A percentile compares a stretch with the other conserved stretches of the same genome.
These are phyloP conservation scores for Thaleichthys pacificus DNA, from an alignment of 2,797 vertebrate genomes.

Conservation along the genomic window DNA sequence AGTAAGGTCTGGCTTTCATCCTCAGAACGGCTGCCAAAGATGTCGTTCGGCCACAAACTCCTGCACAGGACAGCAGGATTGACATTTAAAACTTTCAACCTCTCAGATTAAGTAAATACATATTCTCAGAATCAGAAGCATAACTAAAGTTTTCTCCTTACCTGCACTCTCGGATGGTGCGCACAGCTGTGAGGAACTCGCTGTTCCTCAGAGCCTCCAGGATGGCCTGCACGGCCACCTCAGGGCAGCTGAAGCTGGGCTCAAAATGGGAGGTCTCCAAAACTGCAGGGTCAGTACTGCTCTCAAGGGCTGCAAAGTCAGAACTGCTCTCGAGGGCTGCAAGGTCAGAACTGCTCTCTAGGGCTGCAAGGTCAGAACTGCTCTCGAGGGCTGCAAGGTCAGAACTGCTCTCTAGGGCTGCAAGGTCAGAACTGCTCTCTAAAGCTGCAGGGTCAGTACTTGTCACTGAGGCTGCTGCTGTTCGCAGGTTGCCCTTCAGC, in stretches of 20 bases:
- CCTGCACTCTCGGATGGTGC: conserved; percentile 93
- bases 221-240: conserved; percentile 92
- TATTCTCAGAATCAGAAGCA: neutral
- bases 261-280: conserved; percentile 64
- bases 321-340: too few relatives aligned
- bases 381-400: conserved; percentile 43
- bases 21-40: conserved; percentile 91
- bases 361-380: too few relatives aligned
- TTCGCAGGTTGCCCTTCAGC: conserved; percentile 85
- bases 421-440: conserved; percentile 12
- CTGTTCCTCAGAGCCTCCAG: conserved; percentile 88
- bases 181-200: conserved; percentile 81
- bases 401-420: conserved; percentile 21
- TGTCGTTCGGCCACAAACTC: conserved; percentile 91
- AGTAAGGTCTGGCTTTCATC: conserved; percentile 94
- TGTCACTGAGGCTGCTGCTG: conserved; percentile 79
- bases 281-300: conserved; percentile 59
- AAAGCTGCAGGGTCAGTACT: conserved; percentile 60
- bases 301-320: too few relatives aligned
- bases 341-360: conserved; percentile 52
- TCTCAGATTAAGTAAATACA: neutral
- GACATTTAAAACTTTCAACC: neutral
- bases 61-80: conserved; percentile 62
- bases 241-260: conserved; percentile 82
- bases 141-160: conserved; percentile 37